Evolutionary conservation across 2,797 vertebrate genomes (phyloP).

Genomic region (Sphenodon punctatus): DNA sequence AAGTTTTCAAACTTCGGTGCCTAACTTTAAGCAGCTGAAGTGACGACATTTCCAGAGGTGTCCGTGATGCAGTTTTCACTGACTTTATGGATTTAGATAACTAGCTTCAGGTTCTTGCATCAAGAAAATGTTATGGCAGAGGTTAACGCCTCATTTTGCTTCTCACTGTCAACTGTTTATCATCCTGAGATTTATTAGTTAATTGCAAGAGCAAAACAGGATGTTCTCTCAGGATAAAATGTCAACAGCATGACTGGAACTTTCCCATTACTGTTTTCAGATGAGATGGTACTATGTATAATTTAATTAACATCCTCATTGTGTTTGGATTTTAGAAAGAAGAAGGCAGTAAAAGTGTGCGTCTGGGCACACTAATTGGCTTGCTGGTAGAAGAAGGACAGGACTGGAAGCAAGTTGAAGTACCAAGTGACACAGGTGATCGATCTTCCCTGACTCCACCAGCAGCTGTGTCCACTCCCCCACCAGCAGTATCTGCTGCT

Average conservation of each 20-base stretch:
- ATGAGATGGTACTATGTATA: neutral
- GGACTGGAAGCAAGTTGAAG: conserved; percentile 93
- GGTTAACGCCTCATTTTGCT: neutral
- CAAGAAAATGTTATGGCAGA: neutral
- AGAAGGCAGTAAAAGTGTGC: conserved; percentile 90
- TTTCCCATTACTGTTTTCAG: neutral
- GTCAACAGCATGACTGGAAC: neutral
- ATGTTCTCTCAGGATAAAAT: neutral
- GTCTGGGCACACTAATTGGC: conserved; percentile 88
- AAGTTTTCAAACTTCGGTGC: neutral
- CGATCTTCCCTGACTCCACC: conserved; percentile 56
- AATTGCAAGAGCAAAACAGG: neutral
- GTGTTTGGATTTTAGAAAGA: conserved; percentile 78
- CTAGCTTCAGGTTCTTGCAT: neutral
- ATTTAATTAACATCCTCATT: neutral
- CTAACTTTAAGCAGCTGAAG: neutral
- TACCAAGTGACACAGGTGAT: conserved; percentile 75
- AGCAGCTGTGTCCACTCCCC: conserved; percentile 7
- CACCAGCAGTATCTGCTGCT: conserved; percentile 37
- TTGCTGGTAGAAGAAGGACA: conserved; percentile 93
- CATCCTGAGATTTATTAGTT: neutral
- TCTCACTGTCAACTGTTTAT: neutral
- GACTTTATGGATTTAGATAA: neutral
- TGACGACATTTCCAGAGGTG: neutral
- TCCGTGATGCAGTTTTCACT: neutral